phyloP scores from a whole-genome alignment of 2,888 invertebrate species.

The Toxonevra muliebris region DNA sequence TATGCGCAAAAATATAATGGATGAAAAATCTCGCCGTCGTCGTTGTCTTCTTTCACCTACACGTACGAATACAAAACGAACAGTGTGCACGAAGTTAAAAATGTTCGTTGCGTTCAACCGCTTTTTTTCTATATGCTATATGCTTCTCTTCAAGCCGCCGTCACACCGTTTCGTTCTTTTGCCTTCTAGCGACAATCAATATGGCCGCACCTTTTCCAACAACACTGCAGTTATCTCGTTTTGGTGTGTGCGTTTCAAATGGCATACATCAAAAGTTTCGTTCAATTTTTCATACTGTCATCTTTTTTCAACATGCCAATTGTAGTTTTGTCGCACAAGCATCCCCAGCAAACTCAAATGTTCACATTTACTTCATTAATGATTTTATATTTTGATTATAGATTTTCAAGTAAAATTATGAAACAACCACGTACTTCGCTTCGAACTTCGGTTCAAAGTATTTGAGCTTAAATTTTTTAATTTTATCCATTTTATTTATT shows the following conservation, averaged over 20 bases:
- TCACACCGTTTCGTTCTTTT: conserved; percentile 21
- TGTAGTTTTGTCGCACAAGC: neutral
- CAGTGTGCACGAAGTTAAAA: conserved; percentile 16
- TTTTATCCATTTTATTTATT: no score
- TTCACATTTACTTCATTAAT: no score
- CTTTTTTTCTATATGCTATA: conserved; percentile 18
- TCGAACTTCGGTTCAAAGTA: no score
- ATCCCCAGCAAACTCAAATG: no score
- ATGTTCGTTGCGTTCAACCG: conserved; percentile 26
- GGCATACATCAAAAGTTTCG: neutral
- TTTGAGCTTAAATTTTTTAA: no score
- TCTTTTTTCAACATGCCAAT: neutral
- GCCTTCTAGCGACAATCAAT: conserved; percentile 68
- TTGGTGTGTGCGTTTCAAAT: neutral
- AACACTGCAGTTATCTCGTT: neutral
- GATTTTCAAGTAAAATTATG: no score
- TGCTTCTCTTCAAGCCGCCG: conserved; percentile 3
- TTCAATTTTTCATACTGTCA: neutral
- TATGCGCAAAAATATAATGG: conserved; percentile 35
- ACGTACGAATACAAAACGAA: conserved; percentile 32
- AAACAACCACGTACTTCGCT: no score
- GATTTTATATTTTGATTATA: no score
- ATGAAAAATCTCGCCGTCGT: conserved; percentile 24
- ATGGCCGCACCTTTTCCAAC: conserved; percentile 78
- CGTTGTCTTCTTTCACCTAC: conserved; percentile 29